Conservation (phyloP, 2,797 vertebrate genomes). For the Rhodeus uyekii region DNA sequence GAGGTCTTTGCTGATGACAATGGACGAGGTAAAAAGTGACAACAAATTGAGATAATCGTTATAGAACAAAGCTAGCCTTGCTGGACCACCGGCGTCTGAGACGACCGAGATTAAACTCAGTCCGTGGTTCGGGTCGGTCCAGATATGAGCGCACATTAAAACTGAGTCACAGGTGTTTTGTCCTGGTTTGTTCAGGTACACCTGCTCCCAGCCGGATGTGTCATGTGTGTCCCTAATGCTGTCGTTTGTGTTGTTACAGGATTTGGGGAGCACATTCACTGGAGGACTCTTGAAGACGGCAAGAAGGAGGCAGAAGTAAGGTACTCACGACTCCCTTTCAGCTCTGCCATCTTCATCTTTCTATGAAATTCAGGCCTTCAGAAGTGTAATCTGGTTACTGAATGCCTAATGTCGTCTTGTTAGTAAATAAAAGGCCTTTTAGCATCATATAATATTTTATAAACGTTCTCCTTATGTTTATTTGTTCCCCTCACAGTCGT, state of each 20-base stretch:
- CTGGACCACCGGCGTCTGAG: conserved; percentile 13
- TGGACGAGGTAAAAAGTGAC: conserved; percentile 67
- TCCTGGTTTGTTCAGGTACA: conserved; percentile 6
- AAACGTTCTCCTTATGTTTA: too few species aligned
- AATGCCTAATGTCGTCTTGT: too few species aligned
- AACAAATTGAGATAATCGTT: neutral
- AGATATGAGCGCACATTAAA: neutral
- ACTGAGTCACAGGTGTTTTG: neutral
- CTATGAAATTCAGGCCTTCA: neutral
- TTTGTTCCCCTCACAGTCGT: too few species aligned
- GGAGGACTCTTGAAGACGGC: conserved; percentile 94
- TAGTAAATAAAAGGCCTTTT: too few species aligned
- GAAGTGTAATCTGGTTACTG: neutral
- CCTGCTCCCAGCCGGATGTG: neutral
- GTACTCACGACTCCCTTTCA: conserved; percentile 40
- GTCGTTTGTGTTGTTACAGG: conserved; percentile 71
- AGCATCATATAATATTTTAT: too few species aligned
- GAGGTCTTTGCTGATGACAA: conserved; percentile 63
- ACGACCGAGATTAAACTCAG: neutral
- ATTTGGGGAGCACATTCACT: conserved; percentile 96
- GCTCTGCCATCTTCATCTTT: neutral
- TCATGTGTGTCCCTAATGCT: conserved; percentile 34
- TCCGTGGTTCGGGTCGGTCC: too few species aligned
- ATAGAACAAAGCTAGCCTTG: neutral
- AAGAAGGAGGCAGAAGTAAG: conserved; percentile 94